Evolutionary conservation across 2,797 vertebrate genomes (phyloP), one percentile per base, ranked within the genome.

Genomic region (Nothura maculosa): DNA sequence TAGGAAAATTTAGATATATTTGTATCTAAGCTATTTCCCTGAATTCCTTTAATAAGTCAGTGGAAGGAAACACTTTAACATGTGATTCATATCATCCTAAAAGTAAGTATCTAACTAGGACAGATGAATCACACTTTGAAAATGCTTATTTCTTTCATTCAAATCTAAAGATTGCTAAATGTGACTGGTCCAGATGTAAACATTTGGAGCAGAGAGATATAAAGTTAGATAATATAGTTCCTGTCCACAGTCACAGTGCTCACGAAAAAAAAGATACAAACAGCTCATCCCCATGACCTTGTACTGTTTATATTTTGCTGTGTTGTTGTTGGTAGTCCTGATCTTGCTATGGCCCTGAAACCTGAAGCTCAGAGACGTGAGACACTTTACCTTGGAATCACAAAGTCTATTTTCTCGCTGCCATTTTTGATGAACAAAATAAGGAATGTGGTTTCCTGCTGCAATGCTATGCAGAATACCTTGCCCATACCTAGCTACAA

Each of bases 361-460:
- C 1, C 1, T 21, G 28, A 79, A 95, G 32, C 52, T 93, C 85
- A 85, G 91, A 96, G 74, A 50, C 95, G 4, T 63, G 84, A 68
- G 50, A 30, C 62, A 89, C 3, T 93, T 96, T 94, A 21, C 73
- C 90, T 94, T 80, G 87, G 55, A 93, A 57, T 38, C 21, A 84
- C 40, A 64, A 93, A 94, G 32, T 47, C 67, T 81, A 62, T 84
- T 96, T 96, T 85, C 81, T 85, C 85, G 25, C 24, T 60, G 38
- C 72, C 73, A 81, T 95, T 96, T 94, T 62, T 92, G 25, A 42
- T 36, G 28, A 77, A 12, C 21, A 80, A 64, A 87, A 90, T 82
- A 90, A 90, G 43, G 62, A 93, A 74, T 79, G 60, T 38, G 60
- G 9, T 50, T 94, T 95, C 36, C 7, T 88, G 67, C 36, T 93